phyloP scores from a whole-genome alignment of 2,888 invertebrate genomes.

The Mythimna impura region DNA sequence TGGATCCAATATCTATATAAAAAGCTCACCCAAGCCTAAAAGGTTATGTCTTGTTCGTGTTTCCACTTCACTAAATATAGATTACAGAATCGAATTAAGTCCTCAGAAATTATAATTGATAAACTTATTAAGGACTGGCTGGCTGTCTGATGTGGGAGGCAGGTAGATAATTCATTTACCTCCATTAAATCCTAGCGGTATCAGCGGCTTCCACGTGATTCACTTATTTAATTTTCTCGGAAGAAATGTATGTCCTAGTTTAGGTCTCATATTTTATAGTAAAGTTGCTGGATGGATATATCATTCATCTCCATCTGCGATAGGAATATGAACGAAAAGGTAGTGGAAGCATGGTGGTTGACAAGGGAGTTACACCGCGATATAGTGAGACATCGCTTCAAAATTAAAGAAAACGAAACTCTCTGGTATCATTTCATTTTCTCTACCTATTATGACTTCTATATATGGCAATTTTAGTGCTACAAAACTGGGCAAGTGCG shows the following conservation, averaged over 20 bases:
- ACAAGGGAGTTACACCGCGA: not conserved
- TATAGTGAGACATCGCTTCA: too few species aligned
- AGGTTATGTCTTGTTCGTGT: constrained; percentile 22
- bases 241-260: constrained; percentile 10
- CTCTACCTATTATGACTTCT: too few species aligned
- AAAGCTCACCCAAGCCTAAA: constrained; percentile 16
- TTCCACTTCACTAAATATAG: constrained; percentile 24
- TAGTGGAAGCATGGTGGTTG: too few species aligned
- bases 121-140: constrained; percentile 14
- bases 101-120: constrained; percentile 34
- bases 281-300: not conserved
- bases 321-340: too few species aligned
- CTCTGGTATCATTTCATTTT: too few species aligned
- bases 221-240: constrained; percentile 13
- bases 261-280: not conserved
- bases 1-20: constrained; percentile 12
- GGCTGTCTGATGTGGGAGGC: not conserved
- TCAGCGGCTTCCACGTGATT: not conserved
- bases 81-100: constrained; percentile 26
- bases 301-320: too few species aligned
- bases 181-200: constrained; percentile 17
- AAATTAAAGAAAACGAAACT: too few species aligned
- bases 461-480: too few species aligned
- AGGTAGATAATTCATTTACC: constrained; percentile 34
- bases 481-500: too few species aligned